Base-by-base conservation (phyloP, 1,140 invertebrate genomes). In the Gonioctena quinquepunctata region DNA sequence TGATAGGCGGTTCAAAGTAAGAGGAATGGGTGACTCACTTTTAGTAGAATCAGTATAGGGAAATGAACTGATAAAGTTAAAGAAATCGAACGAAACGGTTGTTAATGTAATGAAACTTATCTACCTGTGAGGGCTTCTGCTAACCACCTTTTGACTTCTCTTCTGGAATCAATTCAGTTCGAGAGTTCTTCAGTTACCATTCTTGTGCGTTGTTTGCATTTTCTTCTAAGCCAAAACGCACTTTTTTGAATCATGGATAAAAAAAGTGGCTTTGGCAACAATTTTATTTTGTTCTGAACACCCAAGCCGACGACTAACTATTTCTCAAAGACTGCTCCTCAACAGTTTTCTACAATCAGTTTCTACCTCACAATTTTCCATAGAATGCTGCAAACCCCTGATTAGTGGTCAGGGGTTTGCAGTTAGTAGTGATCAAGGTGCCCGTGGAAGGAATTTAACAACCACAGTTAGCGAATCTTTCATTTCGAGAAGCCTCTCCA, bases 401-500 rank as follows among this genome's bases (percentile, higher is more conserved):
- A 80, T 71, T 64, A 80, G 65, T 65, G 79, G 77, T 42, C n/a
- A 77, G 42, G 59, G 64, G 57, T 72, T 61, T 7, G 28, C 11
- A 21, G 71, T 60, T 42, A 59, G 23, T 18, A 75, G 42, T 48
- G 59, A 59, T 54, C 71, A 19, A 49, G 74, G 66, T 54, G 68
- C 68, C 18, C 19, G 16, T 4, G 64, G 26, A n/a, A 75, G 48
- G 19, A 1, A 66, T 13, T n/a, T n/a, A n/a, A n/a, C n/a, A 6
- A 54, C 59, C n/a, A 57, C 65, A 19, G 68, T 57, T 11, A 79
- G 49, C 23, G 74, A 21, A 60, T 71, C 62, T 62, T 75, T 77
- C n/a, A 78, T 68, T 28, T 74, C 21, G 11, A 74, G 4, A n/a
- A 82, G 54, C 54, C 81, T 13, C 26, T 75, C 52, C 1, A 82